A percentile compares a stretch with the other conserved stretches of the same genome.
phyloP scores from a whole-genome alignment of 2,113 vertebrate species.

The Clarias gariepinus region DNA sequence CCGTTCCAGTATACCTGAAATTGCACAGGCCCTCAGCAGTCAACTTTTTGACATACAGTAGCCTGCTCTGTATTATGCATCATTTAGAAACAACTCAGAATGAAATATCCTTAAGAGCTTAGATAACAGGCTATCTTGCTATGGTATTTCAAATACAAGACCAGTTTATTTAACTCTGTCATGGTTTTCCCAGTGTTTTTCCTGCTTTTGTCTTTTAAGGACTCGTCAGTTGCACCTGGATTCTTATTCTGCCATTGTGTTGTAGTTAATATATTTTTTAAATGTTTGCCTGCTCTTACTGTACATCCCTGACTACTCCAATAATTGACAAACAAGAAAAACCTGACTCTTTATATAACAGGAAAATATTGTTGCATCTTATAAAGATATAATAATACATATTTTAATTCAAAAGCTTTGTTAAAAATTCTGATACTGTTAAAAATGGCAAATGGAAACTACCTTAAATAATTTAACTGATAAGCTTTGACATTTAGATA shows the following conservation, averaged over 20 bases:
- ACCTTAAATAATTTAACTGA: conserved; percentile 25
- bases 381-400: neutral
- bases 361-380: neutral
- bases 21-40: neutral
- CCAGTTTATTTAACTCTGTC: neutral
- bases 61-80: neutral
- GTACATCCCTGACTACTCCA: too few relatives aligned
- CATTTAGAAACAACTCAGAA: neutral
- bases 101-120: neutral
- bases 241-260: too few relatives aligned
- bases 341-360: neutral
- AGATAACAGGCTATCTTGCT: neutral
- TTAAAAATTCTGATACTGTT: neutral
- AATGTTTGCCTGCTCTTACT: too few relatives aligned
- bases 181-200: neutral
- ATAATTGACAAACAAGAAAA: too few relatives aligned
- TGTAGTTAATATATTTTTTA: too few relatives aligned
- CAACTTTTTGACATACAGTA: too few relatives aligned
- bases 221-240: too few relatives aligned
- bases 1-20: neutral
- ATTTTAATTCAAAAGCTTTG: neutral
- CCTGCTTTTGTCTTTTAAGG: neutral
- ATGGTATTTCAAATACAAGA: neutral
- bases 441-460: neutral
- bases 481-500: conserved; percentile 46